These are phyloP conservation scores for Nibea albiflora DNA, from an alignment of 2,113 vertebrate genomes.

Conservation along the genomic window DNA sequence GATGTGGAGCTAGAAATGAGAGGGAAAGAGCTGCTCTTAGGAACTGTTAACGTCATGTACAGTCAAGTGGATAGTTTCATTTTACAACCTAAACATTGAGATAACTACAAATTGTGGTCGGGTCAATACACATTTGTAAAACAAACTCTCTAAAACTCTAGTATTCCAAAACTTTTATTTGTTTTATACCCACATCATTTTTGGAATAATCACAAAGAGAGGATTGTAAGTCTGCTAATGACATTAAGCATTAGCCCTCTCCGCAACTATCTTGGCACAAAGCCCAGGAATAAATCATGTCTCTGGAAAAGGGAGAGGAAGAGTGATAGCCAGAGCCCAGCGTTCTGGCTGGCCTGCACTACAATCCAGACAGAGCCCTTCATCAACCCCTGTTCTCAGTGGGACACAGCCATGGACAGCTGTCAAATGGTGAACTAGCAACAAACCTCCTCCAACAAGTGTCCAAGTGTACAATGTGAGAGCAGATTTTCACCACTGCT, in stretches of 20 bases:
- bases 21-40: background rate
- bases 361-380: background rate
- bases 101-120: background rate
- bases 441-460: background rate
- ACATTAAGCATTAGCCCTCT: background rate
- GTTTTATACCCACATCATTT: background rate
- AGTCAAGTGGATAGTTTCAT: background rate
- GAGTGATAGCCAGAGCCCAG: no score
- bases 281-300: background rate
- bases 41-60: background rate
- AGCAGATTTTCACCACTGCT: background rate
- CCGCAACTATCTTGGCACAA: background rate
- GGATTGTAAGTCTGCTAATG: background rate
- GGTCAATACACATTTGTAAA: background rate
- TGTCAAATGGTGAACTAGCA: background rate
- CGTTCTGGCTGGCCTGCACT: no score
- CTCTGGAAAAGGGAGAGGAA: background rate
- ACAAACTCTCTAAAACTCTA: background rate
- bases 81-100: background rate
- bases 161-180: background rate
- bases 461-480: background rate
- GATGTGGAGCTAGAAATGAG: background rate
- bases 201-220: background rate
- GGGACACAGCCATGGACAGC: background rate
- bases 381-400: background rate